Conservation (phyloP, 2,888 invertebrate genomes). For the Synanthedon vespiformis region DNA sequence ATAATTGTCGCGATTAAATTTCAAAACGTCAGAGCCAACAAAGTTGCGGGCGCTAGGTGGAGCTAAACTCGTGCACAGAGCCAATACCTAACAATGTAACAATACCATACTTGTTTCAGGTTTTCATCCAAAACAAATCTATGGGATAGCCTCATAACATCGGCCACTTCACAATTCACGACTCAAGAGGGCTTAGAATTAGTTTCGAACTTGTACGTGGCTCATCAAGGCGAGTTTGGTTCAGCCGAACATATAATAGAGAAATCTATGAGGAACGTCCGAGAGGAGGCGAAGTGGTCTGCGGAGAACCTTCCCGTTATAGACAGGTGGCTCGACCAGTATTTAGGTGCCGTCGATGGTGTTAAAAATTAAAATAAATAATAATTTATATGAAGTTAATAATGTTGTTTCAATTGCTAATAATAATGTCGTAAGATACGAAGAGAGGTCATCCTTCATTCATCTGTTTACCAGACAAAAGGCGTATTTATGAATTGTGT, state of each 20-base stretch:
- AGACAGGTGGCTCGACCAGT: slow-evolving; percentile 76
- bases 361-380: slow-evolving; percentile 10
- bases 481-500: too few relatives aligned
- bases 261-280: slow-evolving; percentile 78
- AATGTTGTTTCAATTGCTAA: too few relatives aligned
- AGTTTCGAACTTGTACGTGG: slow-evolving; percentile 75
- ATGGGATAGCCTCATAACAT: slow-evolving; percentile 81
- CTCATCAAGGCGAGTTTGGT: slow-evolving; percentile 76
- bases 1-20: too few relatives aligned
- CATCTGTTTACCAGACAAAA: too few relatives aligned
- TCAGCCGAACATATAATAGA: slow-evolving; percentile 80
- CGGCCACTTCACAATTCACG: slow-evolving; percentile 81
- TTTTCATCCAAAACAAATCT: slow-evolving; percentile 77
- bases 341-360: slow-evolving; percentile 41
- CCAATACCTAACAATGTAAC: too few relatives aligned
- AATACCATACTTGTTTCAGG: slow-evolving; percentile 18
- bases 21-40: too few relatives aligned
- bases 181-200: slow-evolving; percentile 79
- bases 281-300: slow-evolving; percentile 82
- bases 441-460: too few relatives aligned
- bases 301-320: slow-evolving; percentile 81
- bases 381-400: too few relatives aligned
- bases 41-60: too few relatives aligned
- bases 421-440: too few relatives aligned
- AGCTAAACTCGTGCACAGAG: too few relatives aligned